phyloP scores from a whole-genome alignment of 2,113 vertebrate species.

The Galeopterus variegatus region DNA sequence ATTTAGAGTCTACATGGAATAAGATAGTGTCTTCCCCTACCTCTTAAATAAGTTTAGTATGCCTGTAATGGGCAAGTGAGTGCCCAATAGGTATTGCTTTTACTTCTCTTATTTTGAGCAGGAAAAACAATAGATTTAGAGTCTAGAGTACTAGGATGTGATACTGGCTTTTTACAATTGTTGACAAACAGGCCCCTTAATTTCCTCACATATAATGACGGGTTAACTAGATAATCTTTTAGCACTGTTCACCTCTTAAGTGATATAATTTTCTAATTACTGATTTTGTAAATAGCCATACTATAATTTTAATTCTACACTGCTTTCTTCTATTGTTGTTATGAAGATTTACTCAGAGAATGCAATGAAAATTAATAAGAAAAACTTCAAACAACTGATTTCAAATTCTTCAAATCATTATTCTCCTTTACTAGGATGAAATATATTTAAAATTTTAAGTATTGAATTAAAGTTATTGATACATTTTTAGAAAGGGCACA shows the following conservation, averaged over 20 bases:
- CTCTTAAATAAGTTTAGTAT: conserved; percentile 15
- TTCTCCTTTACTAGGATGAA: conserved; percentile 11
- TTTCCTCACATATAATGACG: conserved; percentile 31
- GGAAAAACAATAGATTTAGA: not conserved
- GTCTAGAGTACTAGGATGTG: not conserved
- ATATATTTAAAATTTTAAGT: not conserved
- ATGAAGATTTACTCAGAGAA: conserved; percentile 23
- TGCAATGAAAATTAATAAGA: conserved; percentile 43
- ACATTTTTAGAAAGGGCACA: not conserved
- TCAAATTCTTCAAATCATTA: not conserved
- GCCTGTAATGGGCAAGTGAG: not conserved
- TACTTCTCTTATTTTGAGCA: conserved; percentile 51
- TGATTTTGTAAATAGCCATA: conserved; percentile 1
- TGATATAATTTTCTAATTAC: conserved; percentile 15
- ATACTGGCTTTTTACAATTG: not conserved
- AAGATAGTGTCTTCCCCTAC: not conserved
- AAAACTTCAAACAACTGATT: conserved; percentile 35
- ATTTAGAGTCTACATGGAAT: too few relatives aligned
- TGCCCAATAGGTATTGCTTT: not conserved
- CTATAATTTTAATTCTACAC: conserved; percentile 26
- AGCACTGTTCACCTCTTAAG: conserved; percentile 15
- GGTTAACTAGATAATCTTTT: not conserved
- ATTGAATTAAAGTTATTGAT: not conserved
- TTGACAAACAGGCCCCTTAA: not conserved
- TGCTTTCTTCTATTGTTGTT: conserved; percentile 16